Evolutionary conservation across 2,113 vertebrate species (phyloP).

Genomic region (Anseranas semipalmata): DNA sequence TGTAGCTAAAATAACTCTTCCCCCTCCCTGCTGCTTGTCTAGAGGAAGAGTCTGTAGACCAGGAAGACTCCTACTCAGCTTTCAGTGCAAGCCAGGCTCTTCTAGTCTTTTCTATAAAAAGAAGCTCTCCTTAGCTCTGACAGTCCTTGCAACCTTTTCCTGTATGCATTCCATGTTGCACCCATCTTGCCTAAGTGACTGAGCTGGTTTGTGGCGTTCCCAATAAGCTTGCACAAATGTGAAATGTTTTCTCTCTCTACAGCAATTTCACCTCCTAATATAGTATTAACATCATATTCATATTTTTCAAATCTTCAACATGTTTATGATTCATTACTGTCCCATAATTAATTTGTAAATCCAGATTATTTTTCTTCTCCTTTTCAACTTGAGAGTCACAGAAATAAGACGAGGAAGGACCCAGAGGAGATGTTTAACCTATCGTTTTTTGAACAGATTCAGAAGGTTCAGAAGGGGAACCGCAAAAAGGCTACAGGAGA

Average conservation of each 20-base stretch:
- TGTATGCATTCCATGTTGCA: neutral
- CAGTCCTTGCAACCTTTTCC: neutral
- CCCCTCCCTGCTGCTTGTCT: slow-evolving; percentile 21
- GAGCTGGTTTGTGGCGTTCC: neutral
- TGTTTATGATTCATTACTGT: fast-evolving
- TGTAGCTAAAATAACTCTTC: slow-evolving; percentile 45
- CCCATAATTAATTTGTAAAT: neutral
- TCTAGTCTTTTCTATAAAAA: slow-evolving; percentile 25
- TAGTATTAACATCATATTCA: neutral
- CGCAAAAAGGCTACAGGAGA: neutral
- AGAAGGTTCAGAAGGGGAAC: neutral
- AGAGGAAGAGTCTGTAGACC: slow-evolving; percentile 39
- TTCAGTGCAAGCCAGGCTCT: slow-evolving; percentile 20
- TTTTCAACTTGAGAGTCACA: neutral
- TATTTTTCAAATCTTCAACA: neutral
- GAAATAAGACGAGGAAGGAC: neutral
- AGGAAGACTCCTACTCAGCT: slow-evolving; percentile 28
- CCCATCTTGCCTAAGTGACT: neutral
- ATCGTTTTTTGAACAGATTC: neutral
- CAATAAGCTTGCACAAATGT: fast-evolving
- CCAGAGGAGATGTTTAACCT: neutral
- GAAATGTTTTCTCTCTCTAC: neutral
- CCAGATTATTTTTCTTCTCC: neutral
- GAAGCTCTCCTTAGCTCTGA: neutral
- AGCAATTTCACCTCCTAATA: neutral